Percentiles rank a stretch among this genome's conserved stretches.
Conservation (phyloP, 2,888 invertebrate genomes). For the Agrochola macilenta region DNA sequence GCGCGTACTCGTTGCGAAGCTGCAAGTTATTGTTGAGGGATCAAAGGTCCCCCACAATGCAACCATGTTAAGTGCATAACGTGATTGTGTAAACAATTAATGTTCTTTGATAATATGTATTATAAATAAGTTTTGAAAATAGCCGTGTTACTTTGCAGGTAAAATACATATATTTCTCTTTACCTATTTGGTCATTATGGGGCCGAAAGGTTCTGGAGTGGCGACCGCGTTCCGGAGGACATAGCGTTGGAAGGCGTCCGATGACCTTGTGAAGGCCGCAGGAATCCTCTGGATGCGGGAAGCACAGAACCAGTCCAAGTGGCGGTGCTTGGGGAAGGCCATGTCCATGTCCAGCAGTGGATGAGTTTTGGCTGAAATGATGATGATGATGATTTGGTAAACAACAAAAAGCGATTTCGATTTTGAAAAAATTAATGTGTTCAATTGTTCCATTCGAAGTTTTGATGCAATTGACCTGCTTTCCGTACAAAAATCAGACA, state of each 20-base stretch:
- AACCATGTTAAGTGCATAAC: conserved; percentile 17
- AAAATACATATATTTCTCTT: not conserved
- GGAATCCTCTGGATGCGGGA: too few species aligned
- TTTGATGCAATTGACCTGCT: not conserved
- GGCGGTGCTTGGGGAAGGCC: too few species aligned
- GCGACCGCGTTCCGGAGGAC: too few species aligned
- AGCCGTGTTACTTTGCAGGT: not conserved
- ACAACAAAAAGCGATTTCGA: not conserved
- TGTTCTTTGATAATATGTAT: conserved; percentile 20
- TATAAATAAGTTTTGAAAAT: not conserved
- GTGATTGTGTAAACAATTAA: conserved; percentile 49
- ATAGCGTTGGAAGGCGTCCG: too few species aligned
- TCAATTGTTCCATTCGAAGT: not conserved
- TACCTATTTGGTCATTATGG: not conserved
- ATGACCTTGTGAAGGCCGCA: too few species aligned
- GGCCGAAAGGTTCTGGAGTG: too few species aligned
- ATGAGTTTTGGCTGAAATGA: too few species aligned
- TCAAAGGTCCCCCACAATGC: conserved; percentile 54
- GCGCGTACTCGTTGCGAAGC: conserved; percentile 50
- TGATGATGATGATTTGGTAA: not conserved
- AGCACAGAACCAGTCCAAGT: too few species aligned
- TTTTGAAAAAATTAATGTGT: too few species aligned
- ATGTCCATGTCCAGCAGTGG: too few species aligned
- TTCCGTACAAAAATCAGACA: not conserved
- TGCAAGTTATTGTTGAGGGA: conserved; percentile 57